Conservation (phyloP, 1,140 invertebrate genomes). For the Dryas iulia region DNA sequence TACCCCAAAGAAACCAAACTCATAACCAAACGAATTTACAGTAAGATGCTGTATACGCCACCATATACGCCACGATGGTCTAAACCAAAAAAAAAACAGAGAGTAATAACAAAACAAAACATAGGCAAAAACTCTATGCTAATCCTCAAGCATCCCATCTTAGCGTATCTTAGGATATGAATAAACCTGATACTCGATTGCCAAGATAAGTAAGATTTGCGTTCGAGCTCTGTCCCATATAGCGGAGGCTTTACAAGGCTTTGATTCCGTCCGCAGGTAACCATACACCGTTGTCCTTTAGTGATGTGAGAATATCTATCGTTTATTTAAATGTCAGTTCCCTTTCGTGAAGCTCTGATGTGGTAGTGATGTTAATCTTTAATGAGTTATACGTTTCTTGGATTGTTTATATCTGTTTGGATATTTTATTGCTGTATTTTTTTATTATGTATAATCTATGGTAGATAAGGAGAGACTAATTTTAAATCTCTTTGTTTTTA, state of each 20-base stretch:
- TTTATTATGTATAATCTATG: no score
- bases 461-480: no score
- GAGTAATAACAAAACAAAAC: background rate
- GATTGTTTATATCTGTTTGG: no score
- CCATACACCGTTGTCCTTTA: conserved; percentile 45
- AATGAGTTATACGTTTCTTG: background rate
- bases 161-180: conserved; percentile 9
- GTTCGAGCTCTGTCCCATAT: conserved; percentile 39
- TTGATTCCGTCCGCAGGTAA: conserved; percentile 63
- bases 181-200: conserved; percentile 34
- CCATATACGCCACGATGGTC: no score
- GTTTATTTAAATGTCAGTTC: background rate
- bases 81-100: no score
- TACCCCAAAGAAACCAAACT: no score
- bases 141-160: background rate
- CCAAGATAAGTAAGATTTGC: conserved; percentile 30
- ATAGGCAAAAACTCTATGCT: background rate
- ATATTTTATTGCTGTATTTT: no score
- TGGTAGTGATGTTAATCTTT: background rate
- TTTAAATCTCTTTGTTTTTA: no score
- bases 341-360: background rate
- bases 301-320: conserved; percentile 37
- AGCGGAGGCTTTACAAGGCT: conserved; percentile 57
- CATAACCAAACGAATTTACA: no score
- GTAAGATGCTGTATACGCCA: no score